Evolutionary conservation across 2,888 invertebrate species (phyloP).

Genomic region (Chelonus formosanus): DNA sequence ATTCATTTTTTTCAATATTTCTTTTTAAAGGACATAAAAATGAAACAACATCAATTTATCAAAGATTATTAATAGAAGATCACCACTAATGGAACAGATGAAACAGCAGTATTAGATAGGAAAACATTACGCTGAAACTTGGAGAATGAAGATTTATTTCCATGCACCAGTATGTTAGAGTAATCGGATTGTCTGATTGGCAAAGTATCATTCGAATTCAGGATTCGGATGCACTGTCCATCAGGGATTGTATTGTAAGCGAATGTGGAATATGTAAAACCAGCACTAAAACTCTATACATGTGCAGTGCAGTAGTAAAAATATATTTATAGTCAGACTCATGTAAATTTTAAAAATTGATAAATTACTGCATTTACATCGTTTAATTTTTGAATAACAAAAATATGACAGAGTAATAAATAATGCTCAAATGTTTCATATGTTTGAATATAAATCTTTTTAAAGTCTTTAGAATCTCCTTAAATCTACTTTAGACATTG

Average conservation of each 20-base stretch:
- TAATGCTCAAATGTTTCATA: too few species aligned
- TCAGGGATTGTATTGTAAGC: background rate
- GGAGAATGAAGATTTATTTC: background rate
- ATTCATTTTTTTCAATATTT: too few species aligned
- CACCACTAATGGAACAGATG: background rate
- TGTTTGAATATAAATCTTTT: too few species aligned
- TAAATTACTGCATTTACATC: background rate
- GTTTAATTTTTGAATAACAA: background rate
- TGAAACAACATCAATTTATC: too few species aligned
- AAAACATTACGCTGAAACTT: slow-evolving; percentile 2
- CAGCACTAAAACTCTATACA: slow-evolving; percentile 8
- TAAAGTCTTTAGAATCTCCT: too few species aligned
- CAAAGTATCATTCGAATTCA: slow-evolving; percentile 27
- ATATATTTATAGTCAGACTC: background rate
- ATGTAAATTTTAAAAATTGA: slow-evolving; percentile 4
- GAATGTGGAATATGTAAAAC: background rate
- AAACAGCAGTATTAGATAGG: background rate
- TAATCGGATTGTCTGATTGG: slow-evolving; percentile 31
- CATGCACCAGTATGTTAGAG: background rate
- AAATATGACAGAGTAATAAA: too few species aligned
- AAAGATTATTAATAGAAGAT: too few species aligned
- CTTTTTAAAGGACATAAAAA: too few species aligned
- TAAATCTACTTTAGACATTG: too few species aligned
- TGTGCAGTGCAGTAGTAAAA: background rate
- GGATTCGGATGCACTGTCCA: slow-evolving; percentile 26